Conservation (phyloP, 1,140 invertebrate genomes). For the Eriocheir sinensis region DNA sequence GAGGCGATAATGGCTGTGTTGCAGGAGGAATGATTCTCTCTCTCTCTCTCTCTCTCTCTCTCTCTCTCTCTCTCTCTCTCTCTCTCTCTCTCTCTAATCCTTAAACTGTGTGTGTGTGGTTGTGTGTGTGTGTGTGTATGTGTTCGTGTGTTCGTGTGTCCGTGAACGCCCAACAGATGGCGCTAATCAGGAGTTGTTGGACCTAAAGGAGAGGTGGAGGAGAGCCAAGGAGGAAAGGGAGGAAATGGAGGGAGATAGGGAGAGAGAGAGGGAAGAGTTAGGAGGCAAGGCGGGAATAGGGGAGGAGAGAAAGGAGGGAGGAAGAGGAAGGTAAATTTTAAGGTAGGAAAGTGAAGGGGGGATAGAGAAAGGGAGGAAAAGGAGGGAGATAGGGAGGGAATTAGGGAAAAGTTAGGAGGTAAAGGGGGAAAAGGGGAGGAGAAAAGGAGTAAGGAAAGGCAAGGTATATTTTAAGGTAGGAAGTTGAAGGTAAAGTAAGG, state of each 20-base stretch:
- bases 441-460: background rate
- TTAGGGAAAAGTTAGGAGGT: background rate
- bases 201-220: background rate
- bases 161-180: background rate
- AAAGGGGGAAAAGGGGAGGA: too few relatives aligned
- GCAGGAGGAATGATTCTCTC: background rate
- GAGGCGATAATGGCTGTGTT: background rate
- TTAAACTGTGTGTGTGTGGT: background rate
- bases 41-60: too few relatives aligned
- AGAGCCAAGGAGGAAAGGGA: background rate
- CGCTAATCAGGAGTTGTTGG: background rate
- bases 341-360: background rate
- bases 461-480: background rate
- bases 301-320: background rate
- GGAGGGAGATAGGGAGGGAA: constrained; percentile 27
- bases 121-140: constrained; percentile 42
- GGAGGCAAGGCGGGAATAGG: background rate
- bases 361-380: background rate
- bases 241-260: background rate
- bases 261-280: background rate
- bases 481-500: background rate
- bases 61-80: too few relatives aligned
- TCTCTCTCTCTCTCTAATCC: too few relatives aligned
- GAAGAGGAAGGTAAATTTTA: too few relatives aligned
- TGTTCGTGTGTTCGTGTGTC: constrained; percentile 17